phyloP scores from a whole-genome alignment of 2,888 invertebrate species.

The Tetranychus piercei region DNA sequence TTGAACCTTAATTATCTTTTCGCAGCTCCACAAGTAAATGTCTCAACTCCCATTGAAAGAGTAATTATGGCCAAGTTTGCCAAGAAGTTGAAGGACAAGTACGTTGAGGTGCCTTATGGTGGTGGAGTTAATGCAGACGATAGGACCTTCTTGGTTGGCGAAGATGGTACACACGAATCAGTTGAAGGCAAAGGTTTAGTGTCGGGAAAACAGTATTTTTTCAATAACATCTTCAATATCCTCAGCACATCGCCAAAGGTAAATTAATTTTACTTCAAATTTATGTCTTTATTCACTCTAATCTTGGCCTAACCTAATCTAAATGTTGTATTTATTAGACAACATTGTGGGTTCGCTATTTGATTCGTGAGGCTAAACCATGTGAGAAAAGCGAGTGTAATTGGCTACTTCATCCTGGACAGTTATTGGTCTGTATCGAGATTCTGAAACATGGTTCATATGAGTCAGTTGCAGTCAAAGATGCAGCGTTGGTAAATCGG shows the following conservation, averaged over 20 bases:
- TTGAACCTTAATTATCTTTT: neutral
- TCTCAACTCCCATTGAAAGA: neutral
- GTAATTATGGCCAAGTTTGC: conserved; percentile 1
- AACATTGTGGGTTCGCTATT: neutral
- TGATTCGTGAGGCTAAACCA: neutral
- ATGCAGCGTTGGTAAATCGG: too few relatives aligned
- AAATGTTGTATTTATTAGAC: neutral
- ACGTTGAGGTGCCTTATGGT: conserved; percentile 5
- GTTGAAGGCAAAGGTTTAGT: neutral
- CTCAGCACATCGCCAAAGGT: neutral
- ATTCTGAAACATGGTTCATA: too few relatives aligned
- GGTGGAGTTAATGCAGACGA: neutral
- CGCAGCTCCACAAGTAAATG: neutral
- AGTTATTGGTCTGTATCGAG: conserved; percentile 1
- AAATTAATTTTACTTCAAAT: neutral
- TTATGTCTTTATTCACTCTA: neutral
- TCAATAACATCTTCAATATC: conserved; percentile 3
- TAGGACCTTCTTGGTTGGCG: neutral
- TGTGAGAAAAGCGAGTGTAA: conserved; percentile 4
- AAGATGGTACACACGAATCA: neutral
- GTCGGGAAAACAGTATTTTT: neutral
- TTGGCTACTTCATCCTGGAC: conserved; percentile 4
- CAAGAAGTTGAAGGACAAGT: neutral
- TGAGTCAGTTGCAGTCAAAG: too few relatives aligned
- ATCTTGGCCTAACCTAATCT: neutral